These are phyloP conservation scores for Psilopogon haemacephalus DNA, from an alignment of 2,113 vertebrate genomes.

Conservation along the genomic window DNA sequence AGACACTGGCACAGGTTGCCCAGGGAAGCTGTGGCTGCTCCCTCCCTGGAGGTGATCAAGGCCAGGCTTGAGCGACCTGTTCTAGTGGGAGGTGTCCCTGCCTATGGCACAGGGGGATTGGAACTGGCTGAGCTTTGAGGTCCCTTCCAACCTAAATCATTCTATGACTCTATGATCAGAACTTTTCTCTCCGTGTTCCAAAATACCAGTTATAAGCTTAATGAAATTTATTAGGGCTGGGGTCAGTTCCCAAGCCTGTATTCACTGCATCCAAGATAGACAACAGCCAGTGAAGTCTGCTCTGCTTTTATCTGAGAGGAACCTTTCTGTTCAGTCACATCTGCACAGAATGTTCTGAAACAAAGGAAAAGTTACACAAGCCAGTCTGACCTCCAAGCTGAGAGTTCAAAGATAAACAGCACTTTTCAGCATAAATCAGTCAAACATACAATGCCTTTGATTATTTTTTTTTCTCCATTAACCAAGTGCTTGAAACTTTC, in stretches of 20 bases:
- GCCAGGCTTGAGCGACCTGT: no score
- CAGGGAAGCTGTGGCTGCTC: no score
- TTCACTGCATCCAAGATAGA: not conserved
- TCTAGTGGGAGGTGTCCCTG: no score
- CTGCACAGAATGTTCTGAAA: slow-evolving; percentile 15
- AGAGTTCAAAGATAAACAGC: slow-evolving; percentile 10
- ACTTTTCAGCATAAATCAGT: slow-evolving; percentile 10
- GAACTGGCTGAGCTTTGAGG: no score
- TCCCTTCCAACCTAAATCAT: no score
- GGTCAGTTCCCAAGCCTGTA: not conserved
- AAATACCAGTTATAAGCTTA: not conserved
- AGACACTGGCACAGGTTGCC: no score
- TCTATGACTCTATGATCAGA: no score
- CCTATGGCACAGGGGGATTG: no score
- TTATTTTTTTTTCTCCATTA: not conserved
- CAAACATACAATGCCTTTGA: not conserved
- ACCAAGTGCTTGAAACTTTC: not conserved
- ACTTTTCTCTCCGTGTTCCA: not conserved
- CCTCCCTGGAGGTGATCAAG: no score
- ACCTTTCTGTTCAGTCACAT: not conserved
- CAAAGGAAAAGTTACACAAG: slow-evolving; percentile 20
- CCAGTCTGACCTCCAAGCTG: not conserved
- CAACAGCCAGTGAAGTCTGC: not conserved
- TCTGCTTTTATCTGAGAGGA: not conserved
- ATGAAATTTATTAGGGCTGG: not conserved